A percentile compares a stretch with the other conserved stretches of the same genome.
Conservation (phyloP, 1,140 invertebrate species). For the Coenobita brevimanus region DNA sequence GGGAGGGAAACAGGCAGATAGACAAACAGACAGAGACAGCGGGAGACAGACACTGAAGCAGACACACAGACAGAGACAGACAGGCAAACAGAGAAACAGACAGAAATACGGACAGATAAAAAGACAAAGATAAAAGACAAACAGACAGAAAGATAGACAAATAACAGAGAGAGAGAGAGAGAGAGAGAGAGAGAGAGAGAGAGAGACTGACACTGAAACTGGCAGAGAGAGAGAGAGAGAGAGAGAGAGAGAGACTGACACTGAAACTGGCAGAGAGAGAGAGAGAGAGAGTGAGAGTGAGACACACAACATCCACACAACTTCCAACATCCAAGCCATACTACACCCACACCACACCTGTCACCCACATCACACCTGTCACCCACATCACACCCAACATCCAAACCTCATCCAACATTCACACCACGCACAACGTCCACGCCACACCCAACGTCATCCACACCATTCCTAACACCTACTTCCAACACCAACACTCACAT, state of each 20-base stretch:
- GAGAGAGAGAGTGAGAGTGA: not conserved
- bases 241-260: constrained; percentile 6
- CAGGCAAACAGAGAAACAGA: not conserved
- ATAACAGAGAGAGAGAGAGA: too few species aligned
- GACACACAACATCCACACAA: not conserved
- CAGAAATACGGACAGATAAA: too few species aligned
- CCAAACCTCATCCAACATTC: too few species aligned
- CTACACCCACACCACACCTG: too few species aligned
- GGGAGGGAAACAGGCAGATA: not conserved
- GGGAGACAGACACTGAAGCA: constrained; percentile 15
- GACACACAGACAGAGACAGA: constrained; percentile 22
- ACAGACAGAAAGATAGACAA: not conserved
- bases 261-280: not conserved
- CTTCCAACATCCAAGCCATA: not conserved
- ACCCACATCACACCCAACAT: too few species aligned
- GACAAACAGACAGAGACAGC: constrained; percentile 29
- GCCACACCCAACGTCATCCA: too few species aligned
- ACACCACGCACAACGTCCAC: too few species aligned
- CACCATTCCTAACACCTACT: too few species aligned
- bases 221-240: not conserved
- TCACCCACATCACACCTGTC: too few species aligned
- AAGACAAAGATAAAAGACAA: not conserved
- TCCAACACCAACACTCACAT: too few species aligned
- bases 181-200: not conserved
- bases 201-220: not conserved